A percentile compares a stretch with the other conserved stretches of the same genome.
Conservation (phyloP, 2,113 vertebrate genomes). For the Scalopus aquaticus region DNA sequence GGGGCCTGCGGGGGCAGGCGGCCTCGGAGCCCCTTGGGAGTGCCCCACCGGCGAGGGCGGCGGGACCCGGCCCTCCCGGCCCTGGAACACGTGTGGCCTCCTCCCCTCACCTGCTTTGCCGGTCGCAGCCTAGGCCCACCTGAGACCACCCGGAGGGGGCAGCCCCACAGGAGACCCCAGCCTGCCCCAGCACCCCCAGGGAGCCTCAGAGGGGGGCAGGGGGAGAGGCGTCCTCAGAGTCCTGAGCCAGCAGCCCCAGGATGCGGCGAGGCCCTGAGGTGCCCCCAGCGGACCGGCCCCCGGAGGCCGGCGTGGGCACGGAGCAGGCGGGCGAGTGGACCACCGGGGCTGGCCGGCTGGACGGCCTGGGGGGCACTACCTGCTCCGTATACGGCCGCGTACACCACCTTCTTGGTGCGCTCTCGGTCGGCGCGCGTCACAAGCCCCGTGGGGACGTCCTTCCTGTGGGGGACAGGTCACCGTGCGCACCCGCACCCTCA, state of each 20-base stretch:
- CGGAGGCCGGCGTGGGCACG: too few relatives aligned
- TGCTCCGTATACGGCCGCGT: constrained; percentile 94
- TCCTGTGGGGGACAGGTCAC: constrained; percentile 86
- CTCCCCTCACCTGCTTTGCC: neutral
- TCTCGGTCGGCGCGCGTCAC: constrained; percentile 90
- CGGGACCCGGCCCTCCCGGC: neutral
- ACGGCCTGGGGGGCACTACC: constrained; percentile 82
- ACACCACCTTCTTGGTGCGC: constrained; percentile 92
- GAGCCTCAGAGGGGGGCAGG: neutral
- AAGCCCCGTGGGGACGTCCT: constrained; percentile 81
- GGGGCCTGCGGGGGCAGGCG: too few relatives aligned
- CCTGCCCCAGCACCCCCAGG: neutral
- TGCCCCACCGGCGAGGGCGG: neutral
- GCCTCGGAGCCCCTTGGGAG: accelerated
- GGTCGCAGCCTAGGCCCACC: neutral
- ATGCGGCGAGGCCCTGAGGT: too few relatives aligned
- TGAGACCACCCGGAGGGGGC: neutral
- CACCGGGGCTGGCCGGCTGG: too few relatives aligned
- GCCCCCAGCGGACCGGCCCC: too few relatives aligned
- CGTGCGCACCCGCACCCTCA: accelerated
- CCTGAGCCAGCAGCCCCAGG: too few relatives aligned
- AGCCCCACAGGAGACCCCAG: too few relatives aligned
- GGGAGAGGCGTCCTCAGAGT: neutral
- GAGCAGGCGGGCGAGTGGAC: too few relatives aligned
- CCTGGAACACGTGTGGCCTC: too few relatives aligned